A percentile compares a stretch with the other conserved stretches of the same genome.
Evolutionary conservation across 1,140 invertebrate genomes (phyloP).

Genomic region (Drosophila sp.): DNA sequence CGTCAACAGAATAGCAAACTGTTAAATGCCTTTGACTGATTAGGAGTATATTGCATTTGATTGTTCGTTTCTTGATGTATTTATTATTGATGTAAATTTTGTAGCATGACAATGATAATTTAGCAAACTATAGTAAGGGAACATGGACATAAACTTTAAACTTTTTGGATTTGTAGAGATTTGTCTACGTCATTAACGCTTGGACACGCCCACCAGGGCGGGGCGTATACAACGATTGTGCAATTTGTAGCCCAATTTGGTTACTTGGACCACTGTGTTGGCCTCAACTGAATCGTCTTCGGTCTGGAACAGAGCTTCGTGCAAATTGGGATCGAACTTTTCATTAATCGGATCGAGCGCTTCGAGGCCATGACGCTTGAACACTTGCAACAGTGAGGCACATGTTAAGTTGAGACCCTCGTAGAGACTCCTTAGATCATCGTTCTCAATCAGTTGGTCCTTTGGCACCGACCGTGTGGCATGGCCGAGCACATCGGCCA

Average conservation of each 20-base stretch:
- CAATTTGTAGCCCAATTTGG: constrained; percentile 97
- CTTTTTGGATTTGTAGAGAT: neutral
- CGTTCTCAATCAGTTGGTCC: constrained; percentile 90
- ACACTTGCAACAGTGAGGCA: constrained; percentile 93
- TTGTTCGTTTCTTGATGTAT: neutral
- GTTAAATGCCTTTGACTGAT: neutral
- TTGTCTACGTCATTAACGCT: constrained; percentile 75
- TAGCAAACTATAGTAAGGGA: neutral
- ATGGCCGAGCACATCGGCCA: constrained; percentile 95
- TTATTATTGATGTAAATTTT: constrained; percentile 18
- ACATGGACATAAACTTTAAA: neutral
- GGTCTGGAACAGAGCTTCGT: constrained; percentile 98
- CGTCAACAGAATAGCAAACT: neutral
- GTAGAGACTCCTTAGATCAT: constrained; percentile 93
- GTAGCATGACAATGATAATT: constrained; percentile 22
- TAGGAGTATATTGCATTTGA: no score
- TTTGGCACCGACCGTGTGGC: constrained; percentile 96
- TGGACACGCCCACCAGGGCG: constrained; percentile 97
- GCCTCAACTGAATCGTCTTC: constrained; percentile 91
- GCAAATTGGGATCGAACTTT: constrained; percentile 98
- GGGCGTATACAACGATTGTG: constrained; percentile 96
- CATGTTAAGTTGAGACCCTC: constrained; percentile 97
- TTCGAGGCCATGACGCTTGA: constrained; percentile 94
- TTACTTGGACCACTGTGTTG: constrained; percentile 95
- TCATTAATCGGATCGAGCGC: constrained; percentile 94